A percentile compares a stretch with the other conserved stretches of the same genome.
phyloP scores from a whole-genome alignment of 2,797 vertebrate genomes.

The Malacoctenus gilli region DNA sequence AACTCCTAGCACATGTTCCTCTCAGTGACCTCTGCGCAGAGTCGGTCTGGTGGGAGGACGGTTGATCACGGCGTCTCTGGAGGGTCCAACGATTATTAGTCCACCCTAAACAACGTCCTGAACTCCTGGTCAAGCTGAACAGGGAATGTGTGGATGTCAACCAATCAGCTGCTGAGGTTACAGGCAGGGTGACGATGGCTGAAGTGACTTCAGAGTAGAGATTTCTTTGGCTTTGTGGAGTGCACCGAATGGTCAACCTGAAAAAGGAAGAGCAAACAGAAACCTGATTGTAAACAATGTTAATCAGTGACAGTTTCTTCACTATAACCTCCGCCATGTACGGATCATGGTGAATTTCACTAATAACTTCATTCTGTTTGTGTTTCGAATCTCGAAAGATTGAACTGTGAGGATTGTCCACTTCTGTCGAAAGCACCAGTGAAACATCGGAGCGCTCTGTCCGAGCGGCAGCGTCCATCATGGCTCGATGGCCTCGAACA shows the following conservation, averaged over 20 bases:
- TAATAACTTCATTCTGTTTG: no score
- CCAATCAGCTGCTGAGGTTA: constrained; percentile 10
- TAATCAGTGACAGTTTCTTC: no score
- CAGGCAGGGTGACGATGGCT: neutral
- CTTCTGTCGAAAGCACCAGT: constrained; percentile 3
- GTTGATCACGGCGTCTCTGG: constrained; percentile 28
- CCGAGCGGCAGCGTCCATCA: constrained; percentile 36
- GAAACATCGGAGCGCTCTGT: constrained; percentile 23
- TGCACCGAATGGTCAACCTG: constrained; percentile 32
- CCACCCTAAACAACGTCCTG: no score
- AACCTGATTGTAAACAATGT: no score
- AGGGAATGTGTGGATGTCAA: constrained; percentile 6
- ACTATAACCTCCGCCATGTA: neutral
- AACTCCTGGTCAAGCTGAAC: no score
- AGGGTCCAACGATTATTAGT: no score
- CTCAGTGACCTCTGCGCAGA: constrained; percentile 27
- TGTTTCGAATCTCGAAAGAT: no score
- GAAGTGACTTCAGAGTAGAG: constrained; percentile 7
- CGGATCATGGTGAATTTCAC: no score
- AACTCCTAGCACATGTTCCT: constrained; percentile 81
- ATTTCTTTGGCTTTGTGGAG: constrained; percentile 16
- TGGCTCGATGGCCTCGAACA: constrained; percentile 53
- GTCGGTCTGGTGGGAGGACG: constrained; percentile 44
- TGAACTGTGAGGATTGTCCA: no score
- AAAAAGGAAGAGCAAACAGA: constrained; percentile 17